Percentiles rank a stretch among this genome's conserved stretches.
Conservation (phyloP, 2,797 vertebrate species). For the Sebastes itinus region DNA sequence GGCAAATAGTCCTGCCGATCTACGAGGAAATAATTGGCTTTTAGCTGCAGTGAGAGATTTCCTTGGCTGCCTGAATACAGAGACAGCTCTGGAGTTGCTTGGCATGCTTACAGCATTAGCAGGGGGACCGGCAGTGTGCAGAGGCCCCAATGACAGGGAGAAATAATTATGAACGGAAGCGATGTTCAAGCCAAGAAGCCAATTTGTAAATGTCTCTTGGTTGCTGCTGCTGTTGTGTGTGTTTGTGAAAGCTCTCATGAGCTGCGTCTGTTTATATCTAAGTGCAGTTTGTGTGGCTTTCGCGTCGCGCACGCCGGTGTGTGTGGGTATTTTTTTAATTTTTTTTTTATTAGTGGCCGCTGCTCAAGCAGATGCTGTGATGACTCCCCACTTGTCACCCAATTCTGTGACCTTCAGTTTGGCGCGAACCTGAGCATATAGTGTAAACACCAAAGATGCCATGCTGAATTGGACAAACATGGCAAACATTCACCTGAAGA, state of each 20-base stretch:
- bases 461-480: not conserved
- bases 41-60: constrained; percentile 78
- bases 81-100: constrained; percentile 69
- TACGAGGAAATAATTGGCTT: constrained; percentile 83
- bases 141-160: constrained; percentile 79
- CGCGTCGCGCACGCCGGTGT: not conserved
- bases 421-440: not conserved
- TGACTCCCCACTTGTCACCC: constrained; percentile 25
- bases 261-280: not conserved
- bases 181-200: constrained; percentile 80
- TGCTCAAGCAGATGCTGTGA: constrained; percentile 36
- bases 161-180: constrained; percentile 83
- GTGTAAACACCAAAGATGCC: not conserved
- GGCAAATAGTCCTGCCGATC: constrained; percentile 78
- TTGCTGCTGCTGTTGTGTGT: constrained; percentile 24
- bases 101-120: constrained; percentile 78
- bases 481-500: constrained; percentile 8
- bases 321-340: constrained; percentile 6
- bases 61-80: constrained; percentile 69
- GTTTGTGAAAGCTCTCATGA: not conserved
- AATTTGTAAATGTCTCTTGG: constrained; percentile 80
- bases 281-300: constrained; percentile 10
- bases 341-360: constrained; percentile 22
- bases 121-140: constrained; percentile 75
- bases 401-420: constrained; percentile 28